Percentiles rank a stretch among this genome's conserved stretches.
Evolutionary conservation across 1,140 invertebrate species (phyloP).

Genomic region (Dinothrombium tinctorium): DNA sequence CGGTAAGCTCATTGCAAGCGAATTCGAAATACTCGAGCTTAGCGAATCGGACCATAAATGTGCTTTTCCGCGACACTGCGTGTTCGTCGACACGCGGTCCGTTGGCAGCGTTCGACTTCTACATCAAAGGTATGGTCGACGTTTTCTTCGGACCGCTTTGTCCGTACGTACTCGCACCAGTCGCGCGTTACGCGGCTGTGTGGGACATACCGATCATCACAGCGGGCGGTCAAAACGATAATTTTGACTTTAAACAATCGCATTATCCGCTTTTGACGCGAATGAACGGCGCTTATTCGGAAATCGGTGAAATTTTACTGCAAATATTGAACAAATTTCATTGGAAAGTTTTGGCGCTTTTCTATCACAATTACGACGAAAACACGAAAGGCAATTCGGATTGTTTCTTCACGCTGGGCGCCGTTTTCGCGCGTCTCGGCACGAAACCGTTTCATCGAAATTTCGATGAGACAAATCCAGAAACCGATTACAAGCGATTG

Average conservation of each 20-base stretch:
- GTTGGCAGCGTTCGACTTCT: constrained; percentile 50
- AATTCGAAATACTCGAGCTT: constrained; percentile 18
- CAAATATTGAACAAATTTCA: constrained; percentile 39
- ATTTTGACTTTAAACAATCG: constrained; percentile 38
- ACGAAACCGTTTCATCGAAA: constrained; percentile 26
- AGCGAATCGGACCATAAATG: constrained; percentile 31
- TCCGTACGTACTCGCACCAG: constrained; percentile 69
- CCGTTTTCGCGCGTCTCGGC: constrained; percentile 37
- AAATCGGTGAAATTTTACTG: constrained; percentile 33
- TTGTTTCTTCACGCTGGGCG: constrained; percentile 43
- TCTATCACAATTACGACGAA: constrained; percentile 19
- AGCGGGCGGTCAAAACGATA: constrained; percentile 51
- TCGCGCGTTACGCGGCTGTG: constrained; percentile 56
- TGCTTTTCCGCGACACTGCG: constrained; percentile 43
- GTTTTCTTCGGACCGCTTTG: constrained; percentile 72
- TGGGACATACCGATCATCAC: constrained; percentile 72
- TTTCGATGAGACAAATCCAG: constrained; percentile 30
- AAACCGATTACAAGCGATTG: constrained; percentile 31
- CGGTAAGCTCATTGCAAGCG: constrained; percentile 28
- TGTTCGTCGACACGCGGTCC: constrained; percentile 53
- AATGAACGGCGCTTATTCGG: constrained; percentile 54
- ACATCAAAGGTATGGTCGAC: constrained; percentile 33
- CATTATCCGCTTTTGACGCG: constrained; percentile 52
- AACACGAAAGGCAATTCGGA: constrained; percentile 33
- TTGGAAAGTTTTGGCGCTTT: constrained; percentile 33